A percentile compares a stretch with the other conserved stretches of the same genome.
These are phyloP conservation scores for Microdon myrmicae DNA, from an alignment of 2,888 invertebrate species.

Conservation along the genomic window DNA sequence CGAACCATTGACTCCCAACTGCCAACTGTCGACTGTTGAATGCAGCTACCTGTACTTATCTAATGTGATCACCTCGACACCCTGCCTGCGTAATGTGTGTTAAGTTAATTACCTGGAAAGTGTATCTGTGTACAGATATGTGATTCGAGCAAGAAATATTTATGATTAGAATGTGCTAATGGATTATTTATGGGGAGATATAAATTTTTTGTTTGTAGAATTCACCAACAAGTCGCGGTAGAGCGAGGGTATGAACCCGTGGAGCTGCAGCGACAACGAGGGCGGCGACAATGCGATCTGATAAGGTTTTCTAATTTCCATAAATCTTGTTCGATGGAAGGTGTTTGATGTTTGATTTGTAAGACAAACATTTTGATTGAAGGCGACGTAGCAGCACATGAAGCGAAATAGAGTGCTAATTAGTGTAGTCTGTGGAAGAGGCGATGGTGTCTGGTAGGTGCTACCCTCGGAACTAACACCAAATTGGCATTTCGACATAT, in stretches of 20 bases:
- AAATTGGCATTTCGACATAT: too few relatives aligned
- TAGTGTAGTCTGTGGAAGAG: too few relatives aligned
- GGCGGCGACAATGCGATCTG: conserved; percentile 18
- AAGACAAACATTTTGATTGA: too few relatives aligned
- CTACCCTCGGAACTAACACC: too few relatives aligned
- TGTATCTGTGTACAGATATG: conserved; percentile 35
- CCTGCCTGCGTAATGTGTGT: conserved; percentile 29
- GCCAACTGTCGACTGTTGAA: too few relatives aligned
- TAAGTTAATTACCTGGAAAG: conserved; percentile 43
- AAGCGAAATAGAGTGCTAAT: too few relatives aligned
- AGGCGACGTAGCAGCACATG: too few relatives aligned
- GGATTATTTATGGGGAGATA: conserved; percentile 33
- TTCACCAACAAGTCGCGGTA: conserved; percentile 9
- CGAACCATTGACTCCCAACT: conserved; percentile 20
- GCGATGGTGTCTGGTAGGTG: too few relatives aligned
- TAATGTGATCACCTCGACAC: conserved; percentile 26
- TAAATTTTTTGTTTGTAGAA: neutral
- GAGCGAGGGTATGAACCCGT: conserved; percentile 20
- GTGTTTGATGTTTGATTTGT: too few relatives aligned
- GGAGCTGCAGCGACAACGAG: conserved; percentile 18
- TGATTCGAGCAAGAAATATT: conserved; percentile 44
- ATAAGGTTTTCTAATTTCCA: conserved; percentile 50
- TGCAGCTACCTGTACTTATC: conserved; percentile 29
- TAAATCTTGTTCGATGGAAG: too few relatives aligned
- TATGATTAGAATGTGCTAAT: conserved; percentile 50